A percentile compares a stretch with the other conserved stretches of the same genome.
These are phyloP conservation scores for Tapirus terrestris DNA, from an alignment of 2,113 vertebrate genomes.

Conservation along the genomic window DNA sequence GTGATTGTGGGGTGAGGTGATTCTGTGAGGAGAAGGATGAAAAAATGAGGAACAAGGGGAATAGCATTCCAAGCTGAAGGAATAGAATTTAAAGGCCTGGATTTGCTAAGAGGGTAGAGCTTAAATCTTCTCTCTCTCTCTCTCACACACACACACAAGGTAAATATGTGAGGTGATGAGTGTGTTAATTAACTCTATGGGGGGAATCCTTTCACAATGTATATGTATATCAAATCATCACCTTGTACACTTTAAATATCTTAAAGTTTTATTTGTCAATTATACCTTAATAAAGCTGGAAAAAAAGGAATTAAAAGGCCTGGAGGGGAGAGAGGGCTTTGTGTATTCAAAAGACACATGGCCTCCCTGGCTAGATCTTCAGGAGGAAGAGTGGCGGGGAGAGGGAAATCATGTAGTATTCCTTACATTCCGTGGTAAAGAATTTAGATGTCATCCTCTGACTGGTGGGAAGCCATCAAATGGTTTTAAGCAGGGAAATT, in stretches of 20 bases:
- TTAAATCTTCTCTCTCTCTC: background rate
- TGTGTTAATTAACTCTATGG: background rate
- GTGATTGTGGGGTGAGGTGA: background rate
- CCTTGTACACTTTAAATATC: background rate
- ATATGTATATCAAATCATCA: background rate
- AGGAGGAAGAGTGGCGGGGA: background rate
- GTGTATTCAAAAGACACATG: background rate
- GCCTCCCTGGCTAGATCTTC: background rate
- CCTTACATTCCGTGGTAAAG: background rate
- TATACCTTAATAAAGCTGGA: background rate
- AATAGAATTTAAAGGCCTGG: background rate
- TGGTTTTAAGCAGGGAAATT: background rate
- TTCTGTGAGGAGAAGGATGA: background rate
- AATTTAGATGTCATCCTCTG: background rate
- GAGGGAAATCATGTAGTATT: background rate
- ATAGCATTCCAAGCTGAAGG: background rate
- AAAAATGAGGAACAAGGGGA: background rate
- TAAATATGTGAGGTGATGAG: background rate
- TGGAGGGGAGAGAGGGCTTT: background rate
- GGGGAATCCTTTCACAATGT: background rate
- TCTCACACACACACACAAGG: background rate
- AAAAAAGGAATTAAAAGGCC: background rate
- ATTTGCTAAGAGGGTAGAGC: background rate
- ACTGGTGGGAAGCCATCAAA: background rate
- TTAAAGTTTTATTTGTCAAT: background rate